Evolutionary conservation across 2,797 vertebrate species (phyloP), one percentile per base, ranked within the genome.

Genomic region (Odontamblyopus lacepedii): DNA sequence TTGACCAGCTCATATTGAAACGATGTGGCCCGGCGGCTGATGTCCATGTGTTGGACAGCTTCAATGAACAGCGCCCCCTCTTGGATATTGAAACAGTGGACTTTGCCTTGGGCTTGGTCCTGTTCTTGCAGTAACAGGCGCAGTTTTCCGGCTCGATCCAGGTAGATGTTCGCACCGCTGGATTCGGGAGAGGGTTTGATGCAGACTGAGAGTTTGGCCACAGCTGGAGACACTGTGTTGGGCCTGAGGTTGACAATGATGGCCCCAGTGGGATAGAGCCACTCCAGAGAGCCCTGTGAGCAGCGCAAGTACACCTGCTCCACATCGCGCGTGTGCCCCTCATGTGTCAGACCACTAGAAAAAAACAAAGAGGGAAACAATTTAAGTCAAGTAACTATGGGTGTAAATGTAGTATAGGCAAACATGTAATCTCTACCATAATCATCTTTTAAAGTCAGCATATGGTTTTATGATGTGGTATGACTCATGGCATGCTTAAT

Each of bases 231-330:
- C 38, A 91, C 86, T n/a, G 90, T 95, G 87, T 98, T 99, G 89
- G 97, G 95, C 1, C 97, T 88, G 67, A 99, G 94, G 93, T 99
- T 99, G 91, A 99, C 93, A 1, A 98, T 98, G 92, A 99, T 95
- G 0, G 98, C 98, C 13, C 98, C 98, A 0, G 96, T 98, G 12
- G 98, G 98, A 86, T 99, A 99, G 79, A 99, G 93, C 98, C 98
- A 99, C 87, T 99, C 96, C 85, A 99, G 94, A 0, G 94, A 91
- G 6, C 98, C 98, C 67, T 97, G 95, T 0, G 97, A 95, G 77
- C 98, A 99, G 68, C 98, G 96, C 72, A 99, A 93, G 90, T 99
- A 99, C 84, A 99, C 97, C 94, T 99, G 98, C 80, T 98, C 97
- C 78, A 99, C 97, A 64, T 99, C 98, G 89, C 97, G 95, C 83